A percentile compares a stretch with the other conserved stretches of the same genome.
Evolutionary conservation across 1,140 invertebrate genomes (phyloP).

Genomic region (Ceratitis capitata): DNA sequence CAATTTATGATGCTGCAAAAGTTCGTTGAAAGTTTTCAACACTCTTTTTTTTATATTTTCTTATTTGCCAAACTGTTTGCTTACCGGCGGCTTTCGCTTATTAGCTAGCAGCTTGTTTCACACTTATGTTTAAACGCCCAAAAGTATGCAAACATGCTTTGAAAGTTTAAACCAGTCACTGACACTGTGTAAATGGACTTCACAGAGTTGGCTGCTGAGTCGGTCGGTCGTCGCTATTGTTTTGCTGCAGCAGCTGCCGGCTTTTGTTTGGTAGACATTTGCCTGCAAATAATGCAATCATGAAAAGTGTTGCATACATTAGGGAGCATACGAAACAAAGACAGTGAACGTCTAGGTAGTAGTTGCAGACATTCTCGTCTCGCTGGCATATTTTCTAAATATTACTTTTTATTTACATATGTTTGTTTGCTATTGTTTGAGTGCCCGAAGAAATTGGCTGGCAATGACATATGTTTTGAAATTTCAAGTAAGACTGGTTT

Average conservation of each 20-base stretch:
- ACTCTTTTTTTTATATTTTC: background rate
- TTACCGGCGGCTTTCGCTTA: background rate
- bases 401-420: background rate
- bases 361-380: background rate
- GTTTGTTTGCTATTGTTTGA: background rate
- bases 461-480: background rate
- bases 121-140: slow-evolving; percentile 26
- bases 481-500: too few species aligned
- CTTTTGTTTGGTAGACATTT: slow-evolving; percentile 32
- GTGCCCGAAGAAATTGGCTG: background rate
- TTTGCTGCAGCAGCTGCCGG: background rate
- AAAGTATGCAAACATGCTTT: slow-evolving; percentile 32
- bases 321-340: background rate
- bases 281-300: slow-evolving; percentile 31
- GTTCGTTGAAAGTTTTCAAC: slow-evolving; percentile 1
- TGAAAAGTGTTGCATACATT: slow-evolving; percentile 35
- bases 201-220: slow-evolving; percentile 16
- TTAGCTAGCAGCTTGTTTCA: slow-evolving; percentile 4
- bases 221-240: slow-evolving; percentile 19
- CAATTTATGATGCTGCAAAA: background rate
- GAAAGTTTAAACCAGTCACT: slow-evolving; percentile 35
- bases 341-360: background rate
- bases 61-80: background rate
- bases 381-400: background rate
- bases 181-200: slow-evolving; percentile 27